Base-by-base conservation (phyloP, 1,140 invertebrate genomes). In the Chionoecetes opilio region DNA sequence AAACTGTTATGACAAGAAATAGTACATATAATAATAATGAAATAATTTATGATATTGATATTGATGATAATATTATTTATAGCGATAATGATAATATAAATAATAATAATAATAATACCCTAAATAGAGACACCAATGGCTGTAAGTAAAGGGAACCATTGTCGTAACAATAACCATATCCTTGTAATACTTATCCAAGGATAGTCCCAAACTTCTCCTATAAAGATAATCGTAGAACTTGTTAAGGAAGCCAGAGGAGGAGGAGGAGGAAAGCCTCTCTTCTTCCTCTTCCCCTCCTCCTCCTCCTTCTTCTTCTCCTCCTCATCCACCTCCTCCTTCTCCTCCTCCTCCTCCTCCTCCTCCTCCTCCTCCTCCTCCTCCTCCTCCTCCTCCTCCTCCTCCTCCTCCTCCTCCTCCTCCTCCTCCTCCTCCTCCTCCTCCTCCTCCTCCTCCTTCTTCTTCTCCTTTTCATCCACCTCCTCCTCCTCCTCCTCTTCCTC, bases 21-120 rank as follows among this genome's bases (percentile, higher is more conserved):
- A 86, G 32, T 86, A 31, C 14, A 31, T 31, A 86, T 31, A 86
- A 86, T 86, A 86, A 86, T 86, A 86, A 86, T 86, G 32, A 86
- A 31, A 86, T 31, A 3, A 86, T 3, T 86, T 31, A 86, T 86
- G 26, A 86, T 86, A 86, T 31, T 86, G 26, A 86, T 86, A 86
- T 31, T 86, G 32, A 86, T 86, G 3, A 86, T 86, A 86, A 86
- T 86, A 86, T 31, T 86, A 86, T 14, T 86, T 3, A 86, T 86
- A 31, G 26, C 32, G 32, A 86, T 86, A 86, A 86, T 86, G 35
- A 86, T 86, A 86, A 86, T 31, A 86, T 2, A 3, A 31, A 31
- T 21, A 86, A 86, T 31, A 86, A 86, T 86, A 86, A 31, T 31
- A 86, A 86, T 86, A 32, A 87, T 34, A 34, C 8, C 11, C 8